Evolutionary conservation across 2,888 invertebrate genomes (phyloP), one percentile per base, ranked within the genome.

Genomic region (Neocrepidodera transversa): DNA sequence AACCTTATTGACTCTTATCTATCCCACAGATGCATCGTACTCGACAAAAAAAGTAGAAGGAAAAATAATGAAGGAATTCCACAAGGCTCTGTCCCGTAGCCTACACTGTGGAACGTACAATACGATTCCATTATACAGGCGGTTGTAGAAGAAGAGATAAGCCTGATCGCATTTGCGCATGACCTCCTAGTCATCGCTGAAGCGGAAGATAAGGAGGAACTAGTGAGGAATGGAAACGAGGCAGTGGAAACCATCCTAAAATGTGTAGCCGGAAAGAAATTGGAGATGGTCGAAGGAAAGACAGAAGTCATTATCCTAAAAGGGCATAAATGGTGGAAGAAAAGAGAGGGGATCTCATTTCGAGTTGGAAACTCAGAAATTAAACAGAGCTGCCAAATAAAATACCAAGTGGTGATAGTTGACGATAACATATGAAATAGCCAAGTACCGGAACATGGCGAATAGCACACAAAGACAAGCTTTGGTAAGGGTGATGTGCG

Each of bases 141-240:
- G 6, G 28, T 1, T n/a, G n/a, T n/a, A n/a, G n/a, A n/a, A n/a
- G n/a, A n/a, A n/a, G n/a, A n/a, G n/a, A n/a, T n/a, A n/a, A n/a
- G n/a, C n/a, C n/a, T n/a, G n/a, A 32, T 62, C 4, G 43, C 45
- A 3, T 64, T 43, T 35, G 60, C 62, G 1, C 58, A 65, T 20
- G 64, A 65, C 45, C 43, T 65, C 8, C 55, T 62, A 2, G 7
- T 61, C 6, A 8, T 58, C 5, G 36, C 59, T 0, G n/a, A 43
- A 11, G 50, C 47, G 13, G 20, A 36, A 1, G 52, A 16, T 14
- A 28, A 28, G 10, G 48, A 36, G 8, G 42, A 51, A 7, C 14
- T 58, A 11, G 52, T 51, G 32, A 2, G 23, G 8, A 51, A 11
- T 8, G 40, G 8, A 2, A 43, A 56, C n/a, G 13, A 38, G 2